Evolutionary conservation across 1,140 invertebrate genomes (phyloP).

Genomic region (Harlomillsia oculata): DNA sequence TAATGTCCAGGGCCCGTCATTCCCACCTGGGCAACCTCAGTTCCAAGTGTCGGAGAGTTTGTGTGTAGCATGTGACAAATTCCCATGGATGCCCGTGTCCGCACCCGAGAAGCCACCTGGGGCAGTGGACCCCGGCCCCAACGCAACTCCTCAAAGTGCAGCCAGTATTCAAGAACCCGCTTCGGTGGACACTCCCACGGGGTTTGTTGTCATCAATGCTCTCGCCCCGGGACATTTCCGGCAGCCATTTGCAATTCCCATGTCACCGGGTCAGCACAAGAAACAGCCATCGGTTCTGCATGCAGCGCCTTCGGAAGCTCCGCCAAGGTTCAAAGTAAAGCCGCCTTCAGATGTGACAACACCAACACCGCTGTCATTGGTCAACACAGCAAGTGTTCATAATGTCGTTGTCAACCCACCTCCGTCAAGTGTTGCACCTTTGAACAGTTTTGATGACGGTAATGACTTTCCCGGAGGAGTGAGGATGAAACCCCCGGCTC

Average conservation of each 20-base stretch:
- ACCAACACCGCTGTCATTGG: background rate
- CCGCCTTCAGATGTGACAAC: background rate
- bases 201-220: constrained; percentile 22
- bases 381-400: background rate
- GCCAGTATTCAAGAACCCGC: background rate
- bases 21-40: background rate
- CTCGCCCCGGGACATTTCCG: constrained; percentile 4
- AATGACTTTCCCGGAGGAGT: too few species aligned
- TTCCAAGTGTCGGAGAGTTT: constrained; percentile 28
- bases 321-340: background rate
- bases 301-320: background rate
- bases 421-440: background rate
- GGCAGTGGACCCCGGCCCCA: background rate
- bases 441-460: too few species aligned
- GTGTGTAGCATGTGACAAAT: constrained; percentile 32
- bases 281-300: background rate
- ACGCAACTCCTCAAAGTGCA: background rate
- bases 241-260: constrained; percentile 28
- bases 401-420: background rate
- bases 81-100: constrained; percentile 34
- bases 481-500: too few species aligned
- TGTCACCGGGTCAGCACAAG: constrained; percentile 6
- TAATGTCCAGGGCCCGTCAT: background rate
- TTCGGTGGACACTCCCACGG: constrained; percentile 1
- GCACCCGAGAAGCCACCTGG: constrained; percentile 4